Conservation (phyloP, 2,888 invertebrate genomes). For the Agrypnus murinus region DNA sequence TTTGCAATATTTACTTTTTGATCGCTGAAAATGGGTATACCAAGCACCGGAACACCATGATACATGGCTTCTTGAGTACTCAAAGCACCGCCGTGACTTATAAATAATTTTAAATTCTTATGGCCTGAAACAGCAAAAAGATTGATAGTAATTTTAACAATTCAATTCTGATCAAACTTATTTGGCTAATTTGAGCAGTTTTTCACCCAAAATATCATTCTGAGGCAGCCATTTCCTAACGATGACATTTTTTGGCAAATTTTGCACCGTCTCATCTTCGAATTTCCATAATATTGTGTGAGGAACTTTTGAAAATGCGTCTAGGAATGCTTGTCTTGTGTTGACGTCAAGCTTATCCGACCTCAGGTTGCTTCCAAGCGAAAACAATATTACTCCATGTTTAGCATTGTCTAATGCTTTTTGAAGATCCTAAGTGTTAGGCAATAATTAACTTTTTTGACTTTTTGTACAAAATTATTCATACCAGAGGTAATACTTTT, state of each 20-base stretch:
- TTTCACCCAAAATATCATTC: constrained; percentile 65
- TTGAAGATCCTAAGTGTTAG: constrained; percentile 29
- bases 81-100: constrained; percentile 56
- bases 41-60: constrained; percentile 56
- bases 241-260: constrained; percentile 65
- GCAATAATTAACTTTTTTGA: neutral
- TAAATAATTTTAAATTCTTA: constrained; percentile 56
- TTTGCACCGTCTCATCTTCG: constrained; percentile 59
- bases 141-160: too few relatives aligned
- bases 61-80: constrained; percentile 57
- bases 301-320: constrained; percentile 64
- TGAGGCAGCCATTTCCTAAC: constrained; percentile 66
- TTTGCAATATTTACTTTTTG: constrained; percentile 45
- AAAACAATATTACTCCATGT: constrained; percentile 66
- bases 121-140: constrained; percentile 57
- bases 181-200: too few relatives aligned
- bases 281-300: constrained; percentile 67
- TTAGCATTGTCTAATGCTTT: constrained; percentile 60
- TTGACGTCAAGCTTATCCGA: constrained; percentile 56
- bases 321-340: constrained; percentile 50
- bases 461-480: constrained; percentile 61
- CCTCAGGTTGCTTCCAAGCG: constrained; percentile 65
- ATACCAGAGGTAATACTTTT: constrained; percentile 61
- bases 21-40: constrained; percentile 55
- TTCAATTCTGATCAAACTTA: too few relatives aligned